These are phyloP conservation scores for Ptilorrhoa leucosticta DNA, from an alignment of 2,113 vertebrate species.

Conservation along the genomic window DNA sequence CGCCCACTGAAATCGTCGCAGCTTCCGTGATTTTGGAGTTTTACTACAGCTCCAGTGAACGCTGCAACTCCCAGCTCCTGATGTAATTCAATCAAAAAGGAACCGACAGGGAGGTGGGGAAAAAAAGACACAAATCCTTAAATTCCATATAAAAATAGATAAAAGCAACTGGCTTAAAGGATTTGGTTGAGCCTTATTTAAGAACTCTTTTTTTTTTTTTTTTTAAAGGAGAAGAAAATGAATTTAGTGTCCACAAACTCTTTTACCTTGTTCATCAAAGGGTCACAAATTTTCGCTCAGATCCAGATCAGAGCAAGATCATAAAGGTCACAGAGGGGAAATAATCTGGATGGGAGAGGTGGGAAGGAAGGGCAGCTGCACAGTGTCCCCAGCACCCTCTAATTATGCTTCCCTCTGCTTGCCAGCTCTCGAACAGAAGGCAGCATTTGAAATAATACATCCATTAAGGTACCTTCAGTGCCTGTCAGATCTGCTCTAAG, in stretches of 20 bases:
- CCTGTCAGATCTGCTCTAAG: slow-evolving; percentile 35
- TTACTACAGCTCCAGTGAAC: not conserved
- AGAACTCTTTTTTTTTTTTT: not conserved
- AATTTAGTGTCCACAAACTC: not conserved
- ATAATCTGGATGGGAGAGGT: not conserved
- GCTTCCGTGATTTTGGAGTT: not conserved
- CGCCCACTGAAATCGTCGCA: not conserved
- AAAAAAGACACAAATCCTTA: slow-evolving; percentile 62
- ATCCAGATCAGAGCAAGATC: not conserved
- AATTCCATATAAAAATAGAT: slow-evolving; percentile 76
- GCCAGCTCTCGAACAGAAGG: not conserved
- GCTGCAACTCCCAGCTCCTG: slow-evolving; percentile 11
- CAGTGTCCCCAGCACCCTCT: not conserved
- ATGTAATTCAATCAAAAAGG: slow-evolving; percentile 59
- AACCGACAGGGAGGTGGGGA: slow-evolving; percentile 39
- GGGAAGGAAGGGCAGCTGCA: not conserved
- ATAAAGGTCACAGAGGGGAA: not conserved
- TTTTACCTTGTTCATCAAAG: not conserved
- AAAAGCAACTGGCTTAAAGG: slow-evolving; percentile 70
- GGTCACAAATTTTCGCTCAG: not conserved
- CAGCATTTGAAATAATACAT: slow-evolving; percentile 17
- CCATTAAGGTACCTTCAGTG: not conserved
- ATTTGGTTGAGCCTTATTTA: slow-evolving; percentile 59
- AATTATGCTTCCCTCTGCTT: not conserved
- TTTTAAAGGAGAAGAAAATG: slow-evolving; percentile 24